Percentiles rank a stretch among this genome's conserved stretches.
Conservation (phyloP, 2,797 vertebrate species). For the Micrastur ruficollis region DNA sequence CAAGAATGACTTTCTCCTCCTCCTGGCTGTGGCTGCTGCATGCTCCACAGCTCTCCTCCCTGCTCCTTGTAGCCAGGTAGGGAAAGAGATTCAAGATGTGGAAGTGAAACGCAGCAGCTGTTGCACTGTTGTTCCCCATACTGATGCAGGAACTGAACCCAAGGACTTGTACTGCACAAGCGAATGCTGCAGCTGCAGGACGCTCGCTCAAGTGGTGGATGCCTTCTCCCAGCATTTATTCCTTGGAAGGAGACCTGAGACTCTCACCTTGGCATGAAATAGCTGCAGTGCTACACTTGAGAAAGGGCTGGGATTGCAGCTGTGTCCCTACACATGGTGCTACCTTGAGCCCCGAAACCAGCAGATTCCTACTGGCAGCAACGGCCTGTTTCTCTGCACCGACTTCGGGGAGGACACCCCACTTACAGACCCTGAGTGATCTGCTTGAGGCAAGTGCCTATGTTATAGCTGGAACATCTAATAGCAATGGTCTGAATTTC, state of each 20-base stretch:
- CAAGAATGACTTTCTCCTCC: neutral
- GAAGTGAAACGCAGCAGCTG: neutral
- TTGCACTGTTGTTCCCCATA: neutral
- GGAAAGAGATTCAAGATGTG: neutral
- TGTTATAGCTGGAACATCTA: accelerated
- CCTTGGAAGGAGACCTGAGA: neutral
- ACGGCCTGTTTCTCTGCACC: neutral
- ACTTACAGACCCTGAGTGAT: neutral
- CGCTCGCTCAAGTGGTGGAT: neutral
- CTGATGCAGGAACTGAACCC: neutral
- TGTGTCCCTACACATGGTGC: accelerated
- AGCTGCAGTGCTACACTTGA: neutral
- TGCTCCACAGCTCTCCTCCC: neutral
- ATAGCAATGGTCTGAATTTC: neutral
- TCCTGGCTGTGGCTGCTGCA: neutral
- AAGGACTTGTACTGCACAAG: neutral
- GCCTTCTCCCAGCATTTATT: neutral
- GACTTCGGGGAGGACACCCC: neutral
- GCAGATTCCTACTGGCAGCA: neutral
- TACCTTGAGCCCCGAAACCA: neutral
- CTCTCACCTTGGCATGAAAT: neutral
- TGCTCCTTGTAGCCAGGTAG: neutral
- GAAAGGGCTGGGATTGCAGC: neutral
- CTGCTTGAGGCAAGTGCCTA: neutral
- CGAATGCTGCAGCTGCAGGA: neutral